Conservation (phyloP, 2,113 vertebrate species). For the Hippocampus barbouri region DNA sequence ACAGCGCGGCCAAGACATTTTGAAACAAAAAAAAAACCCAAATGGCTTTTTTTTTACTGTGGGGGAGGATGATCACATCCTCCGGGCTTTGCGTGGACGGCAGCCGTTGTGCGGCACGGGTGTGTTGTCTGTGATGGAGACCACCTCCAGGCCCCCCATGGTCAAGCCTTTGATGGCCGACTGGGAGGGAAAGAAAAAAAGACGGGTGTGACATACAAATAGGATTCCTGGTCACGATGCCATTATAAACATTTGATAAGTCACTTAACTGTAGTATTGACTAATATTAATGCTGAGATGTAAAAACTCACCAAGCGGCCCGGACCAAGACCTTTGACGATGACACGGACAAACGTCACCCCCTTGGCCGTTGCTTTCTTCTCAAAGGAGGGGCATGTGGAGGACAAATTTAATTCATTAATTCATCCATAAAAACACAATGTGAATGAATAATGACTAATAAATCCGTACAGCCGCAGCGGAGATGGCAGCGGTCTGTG, state of each 20-base stretch:
- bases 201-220: slow-evolving; percentile 7
- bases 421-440: not conserved
- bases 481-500: slow-evolving; percentile 85
- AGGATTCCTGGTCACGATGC: slow-evolving; percentile 10
- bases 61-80: slow-evolving; percentile 65
- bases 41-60: not conserved
- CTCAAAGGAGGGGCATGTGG: slow-evolving; percentile 1
- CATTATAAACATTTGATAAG: not conserved
- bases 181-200: slow-evolving; percentile 59
- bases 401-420: not conserved
- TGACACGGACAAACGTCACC: slow-evolving; percentile 80
- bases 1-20: not conserved
- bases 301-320: slow-evolving; percentile 80
- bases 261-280: not conserved
- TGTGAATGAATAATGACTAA: not conserved
- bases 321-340: slow-evolving; percentile 90
- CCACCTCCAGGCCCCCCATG: slow-evolving; percentile 87
- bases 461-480: slow-evolving; percentile 78
- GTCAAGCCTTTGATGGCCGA: slow-evolving; percentile 89
- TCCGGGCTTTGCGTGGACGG: slow-evolving; percentile 86
- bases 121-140: slow-evolving; percentile 95
- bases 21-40: not conserved
- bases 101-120: slow-evolving; percentile 95
- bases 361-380: slow-evolving; percentile 87
- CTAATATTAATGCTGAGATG: no score